Percentiles rank a stretch among this genome's conserved stretches.
Conservation (phyloP, 2,113 vertebrate genomes). For the Baryphthengus martii region DNA sequence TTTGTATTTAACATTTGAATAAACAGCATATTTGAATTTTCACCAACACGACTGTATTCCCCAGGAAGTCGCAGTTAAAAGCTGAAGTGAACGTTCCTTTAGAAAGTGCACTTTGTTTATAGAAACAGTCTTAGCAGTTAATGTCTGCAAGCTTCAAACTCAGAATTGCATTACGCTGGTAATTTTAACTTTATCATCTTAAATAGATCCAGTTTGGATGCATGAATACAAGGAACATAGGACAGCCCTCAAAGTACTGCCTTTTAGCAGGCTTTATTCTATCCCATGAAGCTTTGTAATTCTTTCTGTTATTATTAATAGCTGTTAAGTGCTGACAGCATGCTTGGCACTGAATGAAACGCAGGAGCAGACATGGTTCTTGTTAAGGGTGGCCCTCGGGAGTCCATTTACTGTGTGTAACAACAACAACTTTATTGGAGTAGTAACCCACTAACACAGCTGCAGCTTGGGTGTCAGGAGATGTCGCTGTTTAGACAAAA, state of each 20-base stretch:
- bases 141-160: conserved; percentile 30
- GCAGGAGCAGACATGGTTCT: conserved; percentile 48
- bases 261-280: conserved; percentile 25
- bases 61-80: conserved; percentile 8
- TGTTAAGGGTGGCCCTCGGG: conserved; percentile 52
- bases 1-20: background rate
- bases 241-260: background rate
- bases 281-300: conserved; percentile 49
- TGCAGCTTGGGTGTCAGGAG: conserved; percentile 30
- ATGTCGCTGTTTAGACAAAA: conserved; percentile 58
- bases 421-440: conserved; percentile 64
- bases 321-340: conserved; percentile 64
- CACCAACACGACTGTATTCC: background rate
- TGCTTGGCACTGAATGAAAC: conserved; percentile 63
- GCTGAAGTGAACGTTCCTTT: conserved; percentile 17
- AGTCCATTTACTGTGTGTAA: conserved; percentile 58
- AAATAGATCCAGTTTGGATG: conserved; percentile 24
- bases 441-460: background rate
- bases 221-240: background rate
- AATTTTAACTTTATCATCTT: conserved; percentile 50
- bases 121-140: conserved; percentile 9
- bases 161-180: background rate
- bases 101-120: conserved; percentile 38
- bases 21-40: background rate
- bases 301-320: conserved; percentile 63